Conservation (phyloP, 2,888 invertebrate genomes). For the Eulithis testata region DNA sequence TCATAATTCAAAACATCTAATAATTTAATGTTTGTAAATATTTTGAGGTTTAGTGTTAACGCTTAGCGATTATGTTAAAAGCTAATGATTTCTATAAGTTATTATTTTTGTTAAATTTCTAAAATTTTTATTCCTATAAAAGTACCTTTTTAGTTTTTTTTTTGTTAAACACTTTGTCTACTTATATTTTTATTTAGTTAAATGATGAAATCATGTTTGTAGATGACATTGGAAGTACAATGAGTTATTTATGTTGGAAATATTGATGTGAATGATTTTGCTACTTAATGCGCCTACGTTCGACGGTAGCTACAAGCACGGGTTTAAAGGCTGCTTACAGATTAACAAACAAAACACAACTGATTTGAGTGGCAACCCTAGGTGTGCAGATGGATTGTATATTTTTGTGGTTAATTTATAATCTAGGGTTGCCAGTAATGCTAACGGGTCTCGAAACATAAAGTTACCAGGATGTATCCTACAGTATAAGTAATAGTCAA, state of each 20-base stretch:
- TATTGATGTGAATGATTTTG: slow-evolving; percentile 56
- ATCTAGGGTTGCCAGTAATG: slow-evolving; percentile 58
- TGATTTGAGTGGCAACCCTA: slow-evolving; percentile 59
- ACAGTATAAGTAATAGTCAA: slow-evolving; percentile 58
- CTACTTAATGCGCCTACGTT: slow-evolving; percentile 62
- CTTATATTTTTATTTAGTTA: slow-evolving; percentile 52
- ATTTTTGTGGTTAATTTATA: slow-evolving; percentile 43
- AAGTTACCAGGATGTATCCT: slow-evolving; percentile 80
- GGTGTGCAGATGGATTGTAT: slow-evolving; percentile 36
- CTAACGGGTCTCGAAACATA: slow-evolving; percentile 79
- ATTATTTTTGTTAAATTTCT: slow-evolving; percentile 72
- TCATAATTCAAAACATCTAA: slow-evolving; percentile 17
- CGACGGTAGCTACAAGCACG: slow-evolving; percentile 65
- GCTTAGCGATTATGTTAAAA: slow-evolving; percentile 65
- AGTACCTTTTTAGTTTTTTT: slow-evolving; percentile 73
- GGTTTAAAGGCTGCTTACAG: slow-evolving; percentile 72
- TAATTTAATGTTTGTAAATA: slow-evolving; percentile 40
- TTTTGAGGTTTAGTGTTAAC: slow-evolving; percentile 59
- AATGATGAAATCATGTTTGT: slow-evolving; percentile 70
- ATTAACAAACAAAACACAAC: slow-evolving; percentile 48
- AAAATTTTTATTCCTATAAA: slow-evolving; percentile 79
- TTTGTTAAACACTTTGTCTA: slow-evolving; percentile 69
- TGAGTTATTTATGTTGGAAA: slow-evolving; percentile 65
- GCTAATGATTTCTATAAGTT: slow-evolving; percentile 57
- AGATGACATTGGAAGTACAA: slow-evolving; percentile 66